Evolutionary conservation across 2,888 invertebrate genomes (phyloP), one percentile per base, ranked within the genome.

Genomic region (Cephus runcator): DNA sequence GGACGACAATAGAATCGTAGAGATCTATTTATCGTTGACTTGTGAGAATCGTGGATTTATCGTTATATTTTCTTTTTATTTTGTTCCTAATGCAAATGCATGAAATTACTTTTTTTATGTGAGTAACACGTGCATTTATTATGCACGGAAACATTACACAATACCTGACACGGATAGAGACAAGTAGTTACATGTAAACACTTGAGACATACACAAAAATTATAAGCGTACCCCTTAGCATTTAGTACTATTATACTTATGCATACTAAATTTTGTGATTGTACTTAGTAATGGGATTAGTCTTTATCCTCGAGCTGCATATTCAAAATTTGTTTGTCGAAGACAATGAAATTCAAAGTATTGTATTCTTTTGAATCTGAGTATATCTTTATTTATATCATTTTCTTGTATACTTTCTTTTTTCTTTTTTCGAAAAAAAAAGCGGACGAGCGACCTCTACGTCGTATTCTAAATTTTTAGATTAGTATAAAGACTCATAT

Each of bases 21-120:
- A 40, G 40, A 40, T 15, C 40, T 15, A 15, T 40, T 40, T 40
- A 40, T 40, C 40, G 15, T 40, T 40, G 15, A 40, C 12, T 36
- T 15, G 1, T 15, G 15, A 36, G 36, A 15, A 36, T 36, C 36
- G 36, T 36, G 15, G 15, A 36, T 40, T 40, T 15, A 15, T 40
- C 40, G 15, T 40, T 36, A 36, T 36, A 4, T 1, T 12, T 69
- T 30, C 4, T 69, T 69, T 69, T n/a, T 33, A 30, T 30, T 69
- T 69, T 69, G 69, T 69, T 69, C 69, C 69, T 69, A 69, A 69
- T 69, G 69, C 69, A 9, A 69, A 15, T 40, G 69, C 69, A 33
- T 33, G 69, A 69, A 33, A 69, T 69, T 33, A 69, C 40, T 40
- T 69, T 69, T 69, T 69, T 33, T 31, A 3, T 9, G 30, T 30